These are phyloP conservation scores for Poeciliopsis retropinna DNA, from an alignment of 2,113 vertebrate species.

Conservation along the genomic window DNA sequence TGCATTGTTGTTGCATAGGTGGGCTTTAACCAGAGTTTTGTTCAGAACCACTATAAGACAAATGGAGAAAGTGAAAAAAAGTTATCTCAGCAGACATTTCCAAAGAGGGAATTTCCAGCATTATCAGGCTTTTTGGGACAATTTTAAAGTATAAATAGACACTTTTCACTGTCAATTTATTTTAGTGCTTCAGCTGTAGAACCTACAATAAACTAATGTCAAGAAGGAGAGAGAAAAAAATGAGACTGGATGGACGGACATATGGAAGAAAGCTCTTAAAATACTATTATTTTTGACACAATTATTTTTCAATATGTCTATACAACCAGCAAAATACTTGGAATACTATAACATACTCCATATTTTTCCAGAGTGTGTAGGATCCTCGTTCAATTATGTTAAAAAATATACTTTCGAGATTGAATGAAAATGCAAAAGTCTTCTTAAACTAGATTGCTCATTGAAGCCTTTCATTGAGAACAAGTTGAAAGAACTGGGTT, in stretches of 20 bases:
- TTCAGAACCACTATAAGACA: background rate
- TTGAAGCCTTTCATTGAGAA: background rate
- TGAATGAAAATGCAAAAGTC: background rate
- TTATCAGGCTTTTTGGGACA: background rate
- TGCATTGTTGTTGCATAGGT: conserved; percentile 13
- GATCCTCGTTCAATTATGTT: too few relatives aligned
- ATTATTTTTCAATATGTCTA: too few relatives aligned
- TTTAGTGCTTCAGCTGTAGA: too few relatives aligned
- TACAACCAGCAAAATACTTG: too few relatives aligned
- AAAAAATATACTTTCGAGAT: too few relatives aligned
- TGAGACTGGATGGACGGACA: background rate
- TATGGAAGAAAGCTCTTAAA: background rate
- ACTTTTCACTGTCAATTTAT: too few relatives aligned
- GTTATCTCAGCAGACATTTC: background rate
- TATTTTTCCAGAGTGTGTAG: too few relatives aligned
- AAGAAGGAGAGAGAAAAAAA: too few relatives aligned
- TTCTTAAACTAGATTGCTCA: background rate
- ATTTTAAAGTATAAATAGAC: too few relatives aligned
- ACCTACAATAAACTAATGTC: too few relatives aligned
- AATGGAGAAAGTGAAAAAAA: background rate
- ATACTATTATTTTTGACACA: too few relatives aligned
- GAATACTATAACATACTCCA: too few relatives aligned
- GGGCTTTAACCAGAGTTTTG: conserved; percentile 1
- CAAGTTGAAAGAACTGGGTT: background rate
- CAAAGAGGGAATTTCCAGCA: background rate